phyloP scores from a whole-genome alignment of 2,113 vertebrate genomes.

The Psammodynastes pulverulentus region DNA sequence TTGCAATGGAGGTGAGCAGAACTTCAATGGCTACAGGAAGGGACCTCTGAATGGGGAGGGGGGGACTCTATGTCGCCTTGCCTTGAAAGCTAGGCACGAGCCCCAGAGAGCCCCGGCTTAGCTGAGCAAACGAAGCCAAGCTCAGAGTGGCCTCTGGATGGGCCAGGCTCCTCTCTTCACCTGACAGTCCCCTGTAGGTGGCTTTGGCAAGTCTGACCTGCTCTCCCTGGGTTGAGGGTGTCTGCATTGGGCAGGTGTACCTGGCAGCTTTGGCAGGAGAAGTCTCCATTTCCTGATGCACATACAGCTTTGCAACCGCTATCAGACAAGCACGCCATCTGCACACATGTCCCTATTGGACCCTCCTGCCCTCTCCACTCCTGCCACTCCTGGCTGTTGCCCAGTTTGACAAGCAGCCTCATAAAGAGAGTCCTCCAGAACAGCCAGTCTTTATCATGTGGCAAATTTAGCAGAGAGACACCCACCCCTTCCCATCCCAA shows the following conservation, averaged over 20 bases:
- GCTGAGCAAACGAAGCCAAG: not conserved
- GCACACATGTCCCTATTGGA: not conserved
- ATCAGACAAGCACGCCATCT: accelerated
- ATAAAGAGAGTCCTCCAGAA: not conserved
- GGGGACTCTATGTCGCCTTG: not conserved
- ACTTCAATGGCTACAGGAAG: not conserved
- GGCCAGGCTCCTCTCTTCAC: not conserved
- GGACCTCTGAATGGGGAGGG: not conserved
- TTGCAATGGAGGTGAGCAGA: not conserved
- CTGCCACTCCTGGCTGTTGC: not conserved
- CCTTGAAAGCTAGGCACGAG: not conserved
- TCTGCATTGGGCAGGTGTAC: not conserved
- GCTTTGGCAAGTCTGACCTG: not conserved
- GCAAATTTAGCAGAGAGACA: not conserved
- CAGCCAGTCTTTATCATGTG: not conserved
- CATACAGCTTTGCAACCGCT: not conserved
- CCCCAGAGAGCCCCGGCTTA: not conserved
- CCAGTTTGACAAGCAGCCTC: not conserved
- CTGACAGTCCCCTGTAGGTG: not conserved
- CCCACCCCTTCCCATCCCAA: too few species aligned
- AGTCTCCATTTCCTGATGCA: not conserved
- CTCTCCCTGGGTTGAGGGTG: not conserved
- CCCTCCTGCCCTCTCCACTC: not conserved
- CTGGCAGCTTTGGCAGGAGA: not conserved
- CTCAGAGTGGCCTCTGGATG: not conserved